phyloP scores from a whole-genome alignment of 2,888 invertebrate species.

The Microplitis manilae region DNA sequence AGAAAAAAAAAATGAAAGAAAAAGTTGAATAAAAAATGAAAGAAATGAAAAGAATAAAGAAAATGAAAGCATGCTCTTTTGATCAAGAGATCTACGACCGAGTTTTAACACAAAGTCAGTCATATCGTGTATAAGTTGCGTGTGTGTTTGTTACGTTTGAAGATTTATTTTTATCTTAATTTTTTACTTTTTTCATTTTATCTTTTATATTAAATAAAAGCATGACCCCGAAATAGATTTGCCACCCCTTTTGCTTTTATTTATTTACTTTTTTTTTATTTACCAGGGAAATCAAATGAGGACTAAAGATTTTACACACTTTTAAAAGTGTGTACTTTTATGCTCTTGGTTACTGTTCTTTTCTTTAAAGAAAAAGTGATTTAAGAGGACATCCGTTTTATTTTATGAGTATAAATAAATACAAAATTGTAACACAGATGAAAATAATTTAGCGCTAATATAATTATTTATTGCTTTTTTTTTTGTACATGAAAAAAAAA shows the following conservation, averaged over 20 bases:
- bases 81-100: neutral
- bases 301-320: neutral
- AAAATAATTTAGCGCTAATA: neutral
- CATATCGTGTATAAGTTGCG: neutral
- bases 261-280: neutral
- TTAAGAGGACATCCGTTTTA: neutral
- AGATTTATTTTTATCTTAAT: neutral
- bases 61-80: neutral
- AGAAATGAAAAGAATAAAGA: neutral
- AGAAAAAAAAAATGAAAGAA: neutral
- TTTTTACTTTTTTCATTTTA: neutral
- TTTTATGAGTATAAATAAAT: neutral
- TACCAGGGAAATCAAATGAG: neutral
- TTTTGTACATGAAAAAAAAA: no score
- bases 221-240: conserved; percentile 29
- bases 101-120: neutral
- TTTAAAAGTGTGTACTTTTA: neutral
- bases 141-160: neutral
- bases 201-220: conserved; percentile 22
- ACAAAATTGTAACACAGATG: neutral
- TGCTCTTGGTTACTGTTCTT: neutral
- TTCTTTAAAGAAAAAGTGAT: neutral
- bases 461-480: no score
- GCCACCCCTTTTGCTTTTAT: neutral
- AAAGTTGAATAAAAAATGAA: neutral